These are phyloP conservation scores for Tetranychus piercei DNA, from an alignment of 2,888 invertebrate species.

Conservation along the genomic window DNA sequence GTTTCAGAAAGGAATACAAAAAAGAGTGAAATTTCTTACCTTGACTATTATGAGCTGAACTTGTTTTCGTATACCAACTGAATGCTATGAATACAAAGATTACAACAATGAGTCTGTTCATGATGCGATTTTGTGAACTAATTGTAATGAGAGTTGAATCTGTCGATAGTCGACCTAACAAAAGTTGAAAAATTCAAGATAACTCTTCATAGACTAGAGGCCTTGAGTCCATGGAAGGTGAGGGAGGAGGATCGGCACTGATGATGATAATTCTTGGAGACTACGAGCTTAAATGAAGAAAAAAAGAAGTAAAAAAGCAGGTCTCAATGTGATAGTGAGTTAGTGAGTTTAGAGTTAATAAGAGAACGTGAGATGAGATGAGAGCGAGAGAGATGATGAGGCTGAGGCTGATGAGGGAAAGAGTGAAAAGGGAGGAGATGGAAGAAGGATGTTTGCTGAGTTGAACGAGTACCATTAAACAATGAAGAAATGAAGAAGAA, in stretches of 20 bases:
- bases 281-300: not conserved
- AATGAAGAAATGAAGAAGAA: not conserved
- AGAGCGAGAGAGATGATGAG: not conserved
- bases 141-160: not conserved
- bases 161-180: not conserved
- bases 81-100: not conserved
- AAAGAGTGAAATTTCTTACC: not conserved
- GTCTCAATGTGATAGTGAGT: constrained; percentile 1
- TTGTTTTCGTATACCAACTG: not conserved
- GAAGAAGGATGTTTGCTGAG: not conserved
- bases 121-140: not conserved
- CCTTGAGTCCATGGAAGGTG: not conserved
- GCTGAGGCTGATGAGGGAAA: not conserved
- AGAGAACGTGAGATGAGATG: not conserved
- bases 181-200: not conserved
- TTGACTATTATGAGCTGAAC: not conserved
- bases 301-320: not conserved
- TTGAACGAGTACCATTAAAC: not conserved
- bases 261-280: not conserved
- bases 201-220: not conserved
- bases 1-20: not conserved
- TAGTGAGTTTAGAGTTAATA: not conserved
- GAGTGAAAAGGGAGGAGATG: not conserved
- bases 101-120: not conserved
- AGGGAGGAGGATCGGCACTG: not conserved